A percentile compares a stretch with the other conserved stretches of the same genome.
Conservation (phyloP, 2,797 vertebrate genomes). For the Taenioides sp. region DNA sequence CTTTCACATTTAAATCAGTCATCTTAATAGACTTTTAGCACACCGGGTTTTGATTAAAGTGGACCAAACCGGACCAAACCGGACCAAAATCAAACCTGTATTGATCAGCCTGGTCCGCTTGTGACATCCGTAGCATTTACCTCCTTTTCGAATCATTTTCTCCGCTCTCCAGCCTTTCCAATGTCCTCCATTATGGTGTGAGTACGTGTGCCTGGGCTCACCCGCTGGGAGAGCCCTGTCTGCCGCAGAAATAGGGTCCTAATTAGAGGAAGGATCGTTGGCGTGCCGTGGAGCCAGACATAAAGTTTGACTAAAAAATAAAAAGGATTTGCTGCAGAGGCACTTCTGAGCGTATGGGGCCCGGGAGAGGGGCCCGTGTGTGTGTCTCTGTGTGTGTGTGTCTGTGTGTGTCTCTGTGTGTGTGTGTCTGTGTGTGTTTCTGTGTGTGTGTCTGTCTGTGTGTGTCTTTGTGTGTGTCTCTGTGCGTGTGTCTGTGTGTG, state of each 20-base stretch:
- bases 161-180: constrained; percentile 30
- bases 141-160: constrained; percentile 39
- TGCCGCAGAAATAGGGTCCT: constrained; percentile 58
- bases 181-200: constrained; percentile 59
- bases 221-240: constrained; percentile 61
- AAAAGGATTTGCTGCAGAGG: constrained; percentile 40
- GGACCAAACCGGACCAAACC: neutral
- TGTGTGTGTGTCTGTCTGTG: too few species aligned
- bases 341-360: constrained; percentile 57
- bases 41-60: too few species aligned
- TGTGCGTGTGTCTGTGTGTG: too few species aligned
- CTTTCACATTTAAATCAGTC: too few species aligned
- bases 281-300: constrained; percentile 41
- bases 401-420: too few species aligned
- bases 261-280: constrained; percentile 64
- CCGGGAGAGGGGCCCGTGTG: constrained; percentile 16
- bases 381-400: too few species aligned
- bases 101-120: neutral
- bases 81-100: neutral
- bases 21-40: too few species aligned
- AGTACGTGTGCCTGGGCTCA: constrained; percentile 51
- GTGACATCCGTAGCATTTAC: constrained; percentile 36
- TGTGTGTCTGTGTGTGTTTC: too few species aligned
- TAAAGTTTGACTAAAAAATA: constrained; percentile 62
- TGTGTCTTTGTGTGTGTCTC: too few species aligned